Base-by-base conservation (phyloP, 2,888 invertebrate genomes). In the Hyposoter didymator region DNA sequence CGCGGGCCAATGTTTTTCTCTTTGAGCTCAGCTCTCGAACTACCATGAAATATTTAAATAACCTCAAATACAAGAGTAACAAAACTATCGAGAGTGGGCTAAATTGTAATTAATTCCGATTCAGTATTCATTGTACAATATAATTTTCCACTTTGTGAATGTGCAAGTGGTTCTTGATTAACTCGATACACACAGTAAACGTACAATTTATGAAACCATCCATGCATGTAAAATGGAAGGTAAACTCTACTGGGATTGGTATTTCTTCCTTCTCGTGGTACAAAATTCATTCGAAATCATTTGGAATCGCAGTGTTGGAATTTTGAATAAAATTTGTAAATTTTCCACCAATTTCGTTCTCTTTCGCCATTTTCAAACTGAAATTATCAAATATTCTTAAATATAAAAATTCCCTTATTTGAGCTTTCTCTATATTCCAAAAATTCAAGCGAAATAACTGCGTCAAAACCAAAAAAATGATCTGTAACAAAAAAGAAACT, bases 41-140 rank as follows among this genome's bases (percentile, higher is more conserved):
- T 28, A 19, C 39, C 59, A 49, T 62, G 47, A 62, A 79, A 49
- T 70, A 79, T 79, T 78, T 35, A 70, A 17, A 70, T 59, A 70
- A 47, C 59, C 19, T 59, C 43, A 69, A 45, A 45, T 45, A 59
- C 59, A 78, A 59, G 59, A 47, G 32, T 39, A 14, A 39, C 7
- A 55, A 39, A 39, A 12, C 2, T 6, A 14, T 22, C 2, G 22
- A 14, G 19, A 14, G 19, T 14, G 17, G n/a, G 39, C 12, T 28
- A 39, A 19, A 66, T 19, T 35, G 43, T n/a, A 43, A 43, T 39
- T 43, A 49, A 22, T 32, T 70, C 17, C 47, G 32, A 70, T 70
- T 49, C n/a, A 47, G 28, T 32, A 49, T 70, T 70, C n/a, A 49
- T 32, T 14, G 32, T 49, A 19, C 19, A 19, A 39, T n/a, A 43